Conservation (phyloP, 2,797 vertebrate species). For the Hafferia zeledoni region DNA sequence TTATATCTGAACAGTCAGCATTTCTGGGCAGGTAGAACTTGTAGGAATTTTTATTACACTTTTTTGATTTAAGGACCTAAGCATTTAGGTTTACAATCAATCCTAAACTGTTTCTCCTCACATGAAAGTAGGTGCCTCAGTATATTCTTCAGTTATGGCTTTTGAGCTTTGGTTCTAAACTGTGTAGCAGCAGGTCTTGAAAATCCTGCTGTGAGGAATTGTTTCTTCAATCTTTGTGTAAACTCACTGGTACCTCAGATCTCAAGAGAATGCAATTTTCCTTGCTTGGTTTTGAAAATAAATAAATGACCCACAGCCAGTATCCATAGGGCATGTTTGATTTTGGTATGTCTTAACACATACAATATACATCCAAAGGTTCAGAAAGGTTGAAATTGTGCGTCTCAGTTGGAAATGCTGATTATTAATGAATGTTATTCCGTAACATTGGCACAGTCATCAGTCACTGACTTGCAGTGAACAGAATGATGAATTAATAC, state of each 20-base stretch:
- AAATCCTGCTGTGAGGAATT: not conserved
- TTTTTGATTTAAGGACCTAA: not conserved
- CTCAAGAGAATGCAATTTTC: not conserved
- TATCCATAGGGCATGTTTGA: not conserved
- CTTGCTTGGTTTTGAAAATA: not conserved
- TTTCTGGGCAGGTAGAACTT: not conserved
- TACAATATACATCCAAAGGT: not conserved
- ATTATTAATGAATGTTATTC: constrained; percentile 47
- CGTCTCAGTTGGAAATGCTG: constrained; percentile 11
- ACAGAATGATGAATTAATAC: constrained; percentile 23
- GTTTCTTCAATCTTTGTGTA: not conserved
- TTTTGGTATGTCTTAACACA: not conserved
- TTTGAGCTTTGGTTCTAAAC: not conserved
- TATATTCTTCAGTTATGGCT: not conserved
- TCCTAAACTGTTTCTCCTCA: not conserved
- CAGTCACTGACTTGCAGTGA: constrained; percentile 21
- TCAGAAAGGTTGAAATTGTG: not conserved
- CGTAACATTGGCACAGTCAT: not conserved
- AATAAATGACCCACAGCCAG: not conserved
- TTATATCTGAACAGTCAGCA: not conserved
- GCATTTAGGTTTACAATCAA: not conserved
- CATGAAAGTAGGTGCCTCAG: not conserved
- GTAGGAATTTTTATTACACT: not conserved
- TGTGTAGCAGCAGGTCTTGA: not conserved
- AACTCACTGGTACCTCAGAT: not conserved